These are phyloP conservation scores for Ramphastos sulfuratus DNA, from an alignment of 2,113 vertebrate species.

Conservation along the genomic window DNA sequence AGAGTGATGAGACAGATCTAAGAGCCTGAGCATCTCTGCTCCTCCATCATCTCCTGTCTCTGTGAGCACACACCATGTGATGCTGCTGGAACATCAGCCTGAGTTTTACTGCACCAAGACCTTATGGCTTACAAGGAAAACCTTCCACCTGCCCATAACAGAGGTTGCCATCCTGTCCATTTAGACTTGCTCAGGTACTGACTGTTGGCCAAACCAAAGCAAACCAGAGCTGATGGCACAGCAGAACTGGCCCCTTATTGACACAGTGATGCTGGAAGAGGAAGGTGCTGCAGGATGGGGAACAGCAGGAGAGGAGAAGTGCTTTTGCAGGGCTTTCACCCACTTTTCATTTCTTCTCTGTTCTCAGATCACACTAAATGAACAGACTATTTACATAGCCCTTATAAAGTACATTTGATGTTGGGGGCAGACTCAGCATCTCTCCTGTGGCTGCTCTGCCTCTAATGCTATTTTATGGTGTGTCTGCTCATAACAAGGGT, in stretches of 20 bases:
- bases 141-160: background rate
- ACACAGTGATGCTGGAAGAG: background rate
- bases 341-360: background rate
- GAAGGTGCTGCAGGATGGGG: background rate
- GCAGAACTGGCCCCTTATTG: background rate
- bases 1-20: background rate
- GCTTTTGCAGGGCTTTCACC: background rate
- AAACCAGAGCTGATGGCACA: fast-evolving
- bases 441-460: constrained; percentile 6
- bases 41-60: background rate
- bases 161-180: background rate
- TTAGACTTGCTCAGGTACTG: background rate
- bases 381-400: background rate
- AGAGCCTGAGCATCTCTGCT: background rate
- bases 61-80: too few species aligned
- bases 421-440: constrained; percentile 39
- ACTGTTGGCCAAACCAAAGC: background rate
- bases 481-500: constrained; percentile 19
- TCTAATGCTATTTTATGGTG: constrained; percentile 8
- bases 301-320: background rate
- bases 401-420: constrained; percentile 26
- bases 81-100: too few species aligned
- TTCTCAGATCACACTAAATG: background rate
- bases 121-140: fast-evolving
- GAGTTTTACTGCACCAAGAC: background rate